These are phyloP conservation scores for Cyprinodon variegatus DNA, from an alignment of 2,113 vertebrate genomes.

Conservation along the genomic window DNA sequence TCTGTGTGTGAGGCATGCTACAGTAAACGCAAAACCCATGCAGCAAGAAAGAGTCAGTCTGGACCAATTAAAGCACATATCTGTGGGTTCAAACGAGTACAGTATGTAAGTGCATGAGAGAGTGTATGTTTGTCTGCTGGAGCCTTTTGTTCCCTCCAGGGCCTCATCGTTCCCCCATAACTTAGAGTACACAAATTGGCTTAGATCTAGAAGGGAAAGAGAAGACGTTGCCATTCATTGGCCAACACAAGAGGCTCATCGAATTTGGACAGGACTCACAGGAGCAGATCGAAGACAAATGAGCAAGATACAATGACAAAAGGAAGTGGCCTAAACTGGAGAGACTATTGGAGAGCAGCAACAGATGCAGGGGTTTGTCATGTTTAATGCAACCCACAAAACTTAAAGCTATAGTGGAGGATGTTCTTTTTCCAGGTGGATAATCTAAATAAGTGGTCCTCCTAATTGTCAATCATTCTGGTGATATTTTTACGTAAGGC, in stretches of 20 bases:
- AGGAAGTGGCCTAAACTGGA: constrained; percentile 67
- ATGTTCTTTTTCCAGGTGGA: too few species aligned
- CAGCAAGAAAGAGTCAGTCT: constrained; percentile 54
- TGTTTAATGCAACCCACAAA: constrained; percentile 47
- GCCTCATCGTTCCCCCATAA: constrained; percentile 14
- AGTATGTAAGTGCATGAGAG: neutral
- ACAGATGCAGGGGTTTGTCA: constrained; percentile 29
- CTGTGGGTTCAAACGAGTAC: constrained; percentile 25
- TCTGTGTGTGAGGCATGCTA: constrained; percentile 20
- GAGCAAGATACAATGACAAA: constrained; percentile 55
- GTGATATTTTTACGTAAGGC: too few species aligned
- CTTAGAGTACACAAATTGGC: constrained; percentile 38
- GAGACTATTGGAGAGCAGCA: constrained; percentile 49
- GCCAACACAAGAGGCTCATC: constrained; percentile 55
- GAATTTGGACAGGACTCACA: constrained; percentile 21
- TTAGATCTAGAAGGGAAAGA: constrained; percentile 20
- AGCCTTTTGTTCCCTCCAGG: constrained; percentile 31
- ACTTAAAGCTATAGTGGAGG: too few species aligned
- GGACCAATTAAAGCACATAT: constrained; percentile 67
- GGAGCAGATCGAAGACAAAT: constrained; percentile 55
- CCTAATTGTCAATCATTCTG: too few species aligned
- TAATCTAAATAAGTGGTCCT: too few species aligned
- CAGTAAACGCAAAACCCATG: constrained; percentile 38
- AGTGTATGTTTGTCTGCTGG: neutral
- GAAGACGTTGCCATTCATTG: constrained; percentile 14